Evolutionary conservation across 2,888 invertebrate species (phyloP), one percentile per base, ranked within the genome.

Genomic region (Drosophila neotestacea): DNA sequence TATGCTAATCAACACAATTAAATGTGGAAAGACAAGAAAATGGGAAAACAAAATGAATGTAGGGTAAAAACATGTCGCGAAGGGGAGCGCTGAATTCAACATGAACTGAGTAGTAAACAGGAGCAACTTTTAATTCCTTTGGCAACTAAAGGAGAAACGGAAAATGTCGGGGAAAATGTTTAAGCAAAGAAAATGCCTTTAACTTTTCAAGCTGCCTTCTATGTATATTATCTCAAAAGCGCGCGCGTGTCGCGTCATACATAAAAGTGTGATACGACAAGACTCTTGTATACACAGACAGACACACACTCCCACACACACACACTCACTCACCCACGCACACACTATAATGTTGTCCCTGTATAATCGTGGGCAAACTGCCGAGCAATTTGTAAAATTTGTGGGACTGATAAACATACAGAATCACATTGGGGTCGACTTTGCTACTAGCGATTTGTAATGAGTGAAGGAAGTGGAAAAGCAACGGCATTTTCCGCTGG

Each of bases 381-480:
- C 54, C 6, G 59, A 60, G 70, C 77, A 74, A 82, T 77, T 86
- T 70, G 75, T 66, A 51, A 70, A 70, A 76, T 76, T 78, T 72
- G 67, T 64, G 65, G 32, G 34, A 46, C 69, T 50, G 68, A 71
- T 78, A 81, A 73, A 48, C 50, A 47, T 32, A 42, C 34, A 52
- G 30, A 27, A 46, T 44, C 48, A 46, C 22, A 22, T 54, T 27
- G 41, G 34, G 41, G 36, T 34, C 16, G 13, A 11, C 50, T 34
- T 42, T 39, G 6, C 16, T 28, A 11, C 42, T 41, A 13, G 46
- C 54, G 61, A 65, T 78, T 79, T 73, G 72, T 61, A 75, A 52
- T 52, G 44, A 41, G n/a, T 4, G 4, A 6, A 13, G 34, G 0
- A n/a, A 39, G 22, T 22, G 22, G 36, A 9, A 42, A 16, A 22